Base-by-base conservation (phyloP, 2,888 invertebrate genomes). In the Magallana nippona region DNA sequence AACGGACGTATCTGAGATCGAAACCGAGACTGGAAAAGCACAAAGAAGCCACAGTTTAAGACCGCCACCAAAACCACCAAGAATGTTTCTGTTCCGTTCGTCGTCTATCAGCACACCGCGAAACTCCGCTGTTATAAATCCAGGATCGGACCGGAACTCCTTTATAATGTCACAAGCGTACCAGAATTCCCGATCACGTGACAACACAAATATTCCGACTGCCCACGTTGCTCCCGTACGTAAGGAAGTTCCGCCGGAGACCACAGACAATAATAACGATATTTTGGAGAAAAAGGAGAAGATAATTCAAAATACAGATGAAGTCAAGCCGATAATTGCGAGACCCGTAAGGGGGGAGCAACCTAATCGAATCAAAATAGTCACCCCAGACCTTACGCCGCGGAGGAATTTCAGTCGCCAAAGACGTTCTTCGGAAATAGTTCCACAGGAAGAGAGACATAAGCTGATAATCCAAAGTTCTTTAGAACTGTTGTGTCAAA, bases 41-140 rank as follows among this genome's bases (percentile, higher is more conserved):
- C 87, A 90, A 15, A 89, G 90, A 44, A 87, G 87, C 63, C 90
- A 88, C 83, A 89, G 90, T 80, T 83, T 89, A 57, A 91, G 90
- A 84, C 90, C 91, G 10, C 92, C 92, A 1, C 92, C 92, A 0
- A 92, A 92, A 86, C 92, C 92, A 11, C 92, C 92, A 1, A 85
- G 92, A 44, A 82, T 91, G n/a, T 92, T 92, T 82, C 86, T 91
- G 11, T 90, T 91, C 87, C 87, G 91, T 22, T 91, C 88, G 8
- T 87, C 88, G 19, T 89, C 89, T 1, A 90, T 89, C 55, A 90
- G 89, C 83, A 89, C 90, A 15, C 91, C 90, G 10, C 84, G 90
- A 44, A 87, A 87, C 63, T 90, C 91, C 10, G 78, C 88, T 63
- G 84, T 89, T 1, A 89, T 88, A 55, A 87, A 87, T 81, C 84